Base-by-base conservation (phyloP, 2,113 vertebrate species). In the Rhinolophus sinicus region DNA sequence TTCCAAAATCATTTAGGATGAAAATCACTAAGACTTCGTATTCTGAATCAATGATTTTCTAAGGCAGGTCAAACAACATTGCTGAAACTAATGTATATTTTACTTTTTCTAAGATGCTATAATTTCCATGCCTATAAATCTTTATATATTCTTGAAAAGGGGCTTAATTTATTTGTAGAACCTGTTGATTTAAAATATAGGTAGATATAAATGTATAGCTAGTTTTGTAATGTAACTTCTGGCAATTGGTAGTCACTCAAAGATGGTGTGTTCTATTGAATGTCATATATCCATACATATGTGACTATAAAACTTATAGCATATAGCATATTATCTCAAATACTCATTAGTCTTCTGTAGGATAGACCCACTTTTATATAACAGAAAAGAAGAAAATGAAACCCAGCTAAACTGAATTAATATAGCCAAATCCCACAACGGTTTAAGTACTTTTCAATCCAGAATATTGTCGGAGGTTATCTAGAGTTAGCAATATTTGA, bases 1-100 rank as follows among this genome's bases (percentile, higher is more conserved):
- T 38, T 92, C 87, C 52, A 91, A 38, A 83, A 89, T 89, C 50
- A 69, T 62, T 78, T 81, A 80, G 30, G n/a, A 50, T 82, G 28
- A 47, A 26, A 58, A 80, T 75, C 58, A 62, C 35, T 69, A 90
- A 26, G 28, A 44, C 11, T 86, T 83, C 60, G 19, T 84, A 76
- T 73, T 92, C 21, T 70, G 24, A 65, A 70, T 76, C 9, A 84
- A 7, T 83, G 54, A 76, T 94, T 94, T 14, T 80, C 8, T 76
- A 50, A 44, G 26, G 8, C 13, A 83, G 38, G 0, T 40, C 38
- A 22, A 52, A 52, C 9, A 92, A 12, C 5, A 58, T 0, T 67
- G n/a, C 62, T 65, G 0, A 50, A 65, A 54, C 10, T 3, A 62
- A 40, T 19, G 4, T 60, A 4, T 58, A 52, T 60, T 84, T 75